These are phyloP conservation scores for Drosophila mimetica DNA, from an alignment of 2,888 invertebrate genomes.

Conservation along the genomic window DNA sequence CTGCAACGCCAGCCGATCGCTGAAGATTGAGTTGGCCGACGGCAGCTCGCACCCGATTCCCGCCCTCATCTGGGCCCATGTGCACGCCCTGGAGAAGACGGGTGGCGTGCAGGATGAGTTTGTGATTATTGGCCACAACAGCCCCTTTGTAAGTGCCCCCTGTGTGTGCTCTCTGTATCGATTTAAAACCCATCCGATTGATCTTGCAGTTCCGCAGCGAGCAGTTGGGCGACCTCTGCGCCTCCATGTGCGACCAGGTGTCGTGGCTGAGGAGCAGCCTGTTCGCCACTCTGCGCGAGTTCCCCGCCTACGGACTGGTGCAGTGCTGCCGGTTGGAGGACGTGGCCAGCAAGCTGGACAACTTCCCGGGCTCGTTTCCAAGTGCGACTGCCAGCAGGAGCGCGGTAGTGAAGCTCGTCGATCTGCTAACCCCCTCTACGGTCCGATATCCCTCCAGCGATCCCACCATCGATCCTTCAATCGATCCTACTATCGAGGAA, in stretches of 20 bases:
- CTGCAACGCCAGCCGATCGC: conserved; percentile 32
- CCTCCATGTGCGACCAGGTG: conserved; percentile 54
- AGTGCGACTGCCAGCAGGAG: neutral
- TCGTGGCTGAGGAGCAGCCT: conserved; percentile 48
- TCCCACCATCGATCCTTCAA: too few relatives aligned
- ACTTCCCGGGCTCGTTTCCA: conserved; percentile 34
- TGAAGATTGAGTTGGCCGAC: conserved; percentile 21
- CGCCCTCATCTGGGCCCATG: conserved; percentile 57
- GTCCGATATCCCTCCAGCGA: too few relatives aligned
- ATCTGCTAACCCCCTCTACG: too few relatives aligned
- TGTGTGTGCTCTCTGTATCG: neutral
- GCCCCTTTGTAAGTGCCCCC: conserved; percentile 54
- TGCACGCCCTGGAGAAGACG: conserved; percentile 27
- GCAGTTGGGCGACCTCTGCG: conserved; percentile 34
- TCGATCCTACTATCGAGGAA: too few relatives aligned
- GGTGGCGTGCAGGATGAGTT: conserved; percentile 35
- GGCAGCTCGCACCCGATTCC: conserved; percentile 35
- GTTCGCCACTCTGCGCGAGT: conserved; percentile 39
- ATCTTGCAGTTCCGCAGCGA: conserved; percentile 28
- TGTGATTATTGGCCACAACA: conserved; percentile 56
- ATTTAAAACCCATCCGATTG: too few relatives aligned
- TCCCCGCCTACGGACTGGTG: conserved; percentile 42
- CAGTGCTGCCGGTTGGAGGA: conserved; percentile 56
- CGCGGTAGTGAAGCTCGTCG: too few relatives aligned
- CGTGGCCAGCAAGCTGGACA: conserved; percentile 49